These are phyloP conservation scores for Andrena dorsata DNA, from an alignment of 2,888 invertebrate species.

Conservation along the genomic window DNA sequence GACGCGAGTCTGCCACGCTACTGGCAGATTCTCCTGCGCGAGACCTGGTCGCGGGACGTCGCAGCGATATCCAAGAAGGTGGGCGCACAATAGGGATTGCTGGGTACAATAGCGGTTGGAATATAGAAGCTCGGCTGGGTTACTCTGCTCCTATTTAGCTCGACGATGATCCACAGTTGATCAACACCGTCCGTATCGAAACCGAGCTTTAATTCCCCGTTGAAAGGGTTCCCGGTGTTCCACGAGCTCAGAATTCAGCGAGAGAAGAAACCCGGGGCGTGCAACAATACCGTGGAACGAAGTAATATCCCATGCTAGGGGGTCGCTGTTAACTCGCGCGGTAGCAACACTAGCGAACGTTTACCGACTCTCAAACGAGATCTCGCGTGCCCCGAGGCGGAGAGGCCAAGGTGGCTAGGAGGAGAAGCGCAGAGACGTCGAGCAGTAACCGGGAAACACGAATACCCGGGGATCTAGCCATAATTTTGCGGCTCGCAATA, in stretches of 20 bases:
- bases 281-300: not conserved
- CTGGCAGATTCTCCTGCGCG: conserved; percentile 5
- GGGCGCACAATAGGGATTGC: not conserved
- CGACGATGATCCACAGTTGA: too few species aligned
- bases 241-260: too few species aligned
- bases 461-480: conserved; percentile 11
- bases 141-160: too few species aligned
- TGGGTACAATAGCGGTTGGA: too few species aligned
- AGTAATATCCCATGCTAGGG: not conserved
- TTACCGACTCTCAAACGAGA: conserved; percentile 1
- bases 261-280: not conserved
- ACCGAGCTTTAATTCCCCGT: not conserved
- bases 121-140: too few species aligned
- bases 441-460: not conserved
- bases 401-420: not conserved
- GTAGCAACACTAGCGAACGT: conserved; percentile 1
- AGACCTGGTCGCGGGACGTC: not conserved
- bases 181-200: not conserved
- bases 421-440: not conserved
- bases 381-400: not conserved
- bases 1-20: conserved; percentile 9
- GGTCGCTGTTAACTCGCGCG: not conserved
- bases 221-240: not conserved
- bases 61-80: not conserved
- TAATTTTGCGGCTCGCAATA: conserved; percentile 48